phyloP scores from a whole-genome alignment of 2,797 vertebrate genomes.

The Oreortyx pictus region DNA sequence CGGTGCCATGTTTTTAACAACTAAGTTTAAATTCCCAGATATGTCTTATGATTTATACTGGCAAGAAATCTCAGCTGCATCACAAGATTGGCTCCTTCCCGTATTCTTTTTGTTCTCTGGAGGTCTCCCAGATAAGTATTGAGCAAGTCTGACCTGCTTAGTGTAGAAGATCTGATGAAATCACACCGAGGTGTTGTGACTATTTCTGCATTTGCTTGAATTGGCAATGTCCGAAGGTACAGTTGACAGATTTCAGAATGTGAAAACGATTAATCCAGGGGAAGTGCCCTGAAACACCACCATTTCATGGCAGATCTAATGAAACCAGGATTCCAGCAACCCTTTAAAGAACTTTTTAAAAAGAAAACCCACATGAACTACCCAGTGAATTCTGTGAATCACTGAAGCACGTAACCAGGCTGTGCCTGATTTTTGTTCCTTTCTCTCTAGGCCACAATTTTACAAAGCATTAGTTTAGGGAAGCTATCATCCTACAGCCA shows the following conservation, averaged over 20 bases:
- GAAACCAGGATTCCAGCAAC: slow-evolving; percentile 3
- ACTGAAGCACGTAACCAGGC: background rate
- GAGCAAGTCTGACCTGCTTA: slow-evolving; percentile 37
- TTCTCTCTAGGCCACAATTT: slow-evolving; percentile 27
- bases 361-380: slow-evolving; percentile 4
- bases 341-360: slow-evolving; percentile 20
- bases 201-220: slow-evolving; percentile 49
- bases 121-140: slow-evolving; percentile 14
- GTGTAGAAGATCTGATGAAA: slow-evolving; percentile 36
- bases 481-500: background rate
- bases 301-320: slow-evolving; percentile 15
- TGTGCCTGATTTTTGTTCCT: background rate
- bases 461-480: background rate
- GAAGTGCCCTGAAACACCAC: background rate
- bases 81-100: slow-evolving; percentile 19
- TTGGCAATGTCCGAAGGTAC: slow-evolving; percentile 25
- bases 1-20: slow-evolving; percentile 2
- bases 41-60: slow-evolving; percentile 28
- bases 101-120: slow-evolving; percentile 33
- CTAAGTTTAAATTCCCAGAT: slow-evolving; percentile 31
- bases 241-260: slow-evolving; percentile 51
- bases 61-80: slow-evolving; percentile 26
- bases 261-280: slow-evolving; percentile 43
- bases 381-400: slow-evolving; percentile 23
- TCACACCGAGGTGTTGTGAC: slow-evolving; percentile 19